Percentiles rank a stretch among this genome's conserved stretches.
Conservation (phyloP, 1,140 invertebrate species). For the Neodiprion fabricii region DNA sequence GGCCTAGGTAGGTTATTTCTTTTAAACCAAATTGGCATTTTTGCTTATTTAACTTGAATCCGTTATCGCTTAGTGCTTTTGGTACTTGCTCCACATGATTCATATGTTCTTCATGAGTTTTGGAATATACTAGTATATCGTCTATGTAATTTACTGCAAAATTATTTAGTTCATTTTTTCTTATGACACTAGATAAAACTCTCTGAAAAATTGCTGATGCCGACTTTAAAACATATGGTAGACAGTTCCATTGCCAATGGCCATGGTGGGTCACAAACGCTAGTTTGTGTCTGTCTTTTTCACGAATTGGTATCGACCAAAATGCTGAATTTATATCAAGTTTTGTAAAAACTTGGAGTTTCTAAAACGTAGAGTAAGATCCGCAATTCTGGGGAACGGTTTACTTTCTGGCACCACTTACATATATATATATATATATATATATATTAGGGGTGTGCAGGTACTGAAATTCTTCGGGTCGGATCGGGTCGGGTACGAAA, state of each 20-base stretch:
- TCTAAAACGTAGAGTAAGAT: too few species aligned
- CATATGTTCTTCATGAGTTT: conserved; percentile 43
- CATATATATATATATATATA: too few species aligned
- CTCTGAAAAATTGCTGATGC: conserved; percentile 37
- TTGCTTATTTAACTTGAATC: background rate
- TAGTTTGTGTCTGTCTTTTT: conserved; percentile 46
- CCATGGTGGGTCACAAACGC: conserved; percentile 44
- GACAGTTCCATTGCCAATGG: conserved; percentile 13
- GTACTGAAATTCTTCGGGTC: too few species aligned
- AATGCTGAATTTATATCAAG: conserved; percentile 33
- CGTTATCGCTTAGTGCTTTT: conserved; percentile 9
- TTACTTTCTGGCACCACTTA: too few species aligned
- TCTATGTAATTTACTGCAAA: conserved; percentile 42
- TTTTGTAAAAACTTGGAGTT: too few species aligned
- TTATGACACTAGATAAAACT: conserved; percentile 35
- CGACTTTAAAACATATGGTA: conserved; percentile 38
- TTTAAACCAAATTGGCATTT: background rate
- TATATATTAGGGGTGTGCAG: too few species aligned
- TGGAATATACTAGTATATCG: conserved; percentile 47
- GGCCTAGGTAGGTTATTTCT: too few species aligned
- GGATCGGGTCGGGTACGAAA: too few species aligned
- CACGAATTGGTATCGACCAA: conserved; percentile 34
- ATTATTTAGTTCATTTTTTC: conserved; percentile 39
- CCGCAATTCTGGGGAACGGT: too few species aligned
- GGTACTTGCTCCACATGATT: conserved; percentile 8